phyloP scores from a whole-genome alignment of 2,113 vertebrate genomes.

The Mirza zaza region DNA sequence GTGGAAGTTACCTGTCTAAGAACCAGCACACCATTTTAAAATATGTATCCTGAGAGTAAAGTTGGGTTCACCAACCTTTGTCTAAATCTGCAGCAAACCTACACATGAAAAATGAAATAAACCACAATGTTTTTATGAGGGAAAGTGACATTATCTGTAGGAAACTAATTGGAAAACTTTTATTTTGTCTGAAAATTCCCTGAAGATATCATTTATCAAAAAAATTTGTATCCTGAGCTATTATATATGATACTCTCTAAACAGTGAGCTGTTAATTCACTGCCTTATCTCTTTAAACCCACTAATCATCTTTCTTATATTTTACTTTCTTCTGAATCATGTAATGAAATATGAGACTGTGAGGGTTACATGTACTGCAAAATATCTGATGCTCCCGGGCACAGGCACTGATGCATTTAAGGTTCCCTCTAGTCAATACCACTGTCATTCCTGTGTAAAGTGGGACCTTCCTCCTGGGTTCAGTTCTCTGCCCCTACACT shows the following conservation, averaged over 20 bases:
- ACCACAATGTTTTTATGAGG: constrained; percentile 32
- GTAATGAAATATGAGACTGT: constrained; percentile 33
- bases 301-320: constrained; percentile 48
- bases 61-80: constrained; percentile 51
- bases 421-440: rapidly evolving
- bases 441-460: background rate
- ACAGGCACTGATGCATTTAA: background rate
- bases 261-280: constrained; percentile 57
- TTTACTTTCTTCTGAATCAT: constrained; percentile 41
- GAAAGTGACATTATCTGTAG: constrained; percentile 63
- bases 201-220: constrained; percentile 64
- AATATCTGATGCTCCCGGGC: background rate
- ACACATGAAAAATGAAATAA: constrained; percentile 61
- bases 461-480: background rate
- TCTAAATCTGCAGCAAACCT: constrained; percentile 53
- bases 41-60: constrained; percentile 68
- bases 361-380: background rate
- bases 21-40: constrained; percentile 46
- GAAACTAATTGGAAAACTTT: constrained; percentile 70
- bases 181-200: constrained; percentile 59
- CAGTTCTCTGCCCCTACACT: background rate
- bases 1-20: constrained; percentile 48
- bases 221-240: constrained; percentile 33
- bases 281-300: constrained; percentile 51
- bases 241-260: constrained; percentile 50